Evolutionary conservation across 1,140 invertebrate species (phyloP).

Genomic region (Drosophila kikkawai): DNA sequence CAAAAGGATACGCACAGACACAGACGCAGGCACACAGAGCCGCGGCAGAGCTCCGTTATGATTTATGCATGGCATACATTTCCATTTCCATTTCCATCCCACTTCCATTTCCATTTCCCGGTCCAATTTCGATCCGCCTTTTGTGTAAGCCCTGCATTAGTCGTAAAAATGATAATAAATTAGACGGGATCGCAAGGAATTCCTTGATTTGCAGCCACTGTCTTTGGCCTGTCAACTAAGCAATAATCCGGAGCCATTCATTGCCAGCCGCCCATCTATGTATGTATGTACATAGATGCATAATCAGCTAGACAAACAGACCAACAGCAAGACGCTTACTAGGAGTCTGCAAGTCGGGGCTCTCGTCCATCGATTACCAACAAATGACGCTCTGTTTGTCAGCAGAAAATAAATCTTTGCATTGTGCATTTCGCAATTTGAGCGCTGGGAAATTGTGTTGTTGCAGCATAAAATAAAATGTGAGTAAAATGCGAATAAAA

Average conservation of each 20-base stretch:
- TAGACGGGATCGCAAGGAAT: conserved; percentile 57
- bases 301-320: conserved; percentile 67
- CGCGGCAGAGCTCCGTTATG: conserved; percentile 39
- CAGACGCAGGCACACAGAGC: neutral
- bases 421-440: conserved; percentile 72
- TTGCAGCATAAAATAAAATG: conserved; percentile 56
- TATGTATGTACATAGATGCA: conserved; percentile 7
- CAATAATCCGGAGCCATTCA: conserved; percentile 58
- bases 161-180: conserved; percentile 73
- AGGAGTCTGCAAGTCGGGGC: conserved; percentile 32
- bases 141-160: conserved; percentile 65
- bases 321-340: conserved; percentile 29
- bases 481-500: conserved; percentile 43
- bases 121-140: conserved; percentile 47
- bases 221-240: conserved; percentile 49
- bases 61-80: conserved; percentile 60
- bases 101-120: conserved; percentile 45
- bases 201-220: conserved; percentile 57
- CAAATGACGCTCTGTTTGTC: conserved; percentile 77
- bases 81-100: conserved; percentile 39
- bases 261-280: conserved; percentile 6
- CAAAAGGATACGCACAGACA: conserved; percentile 33
- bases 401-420: conserved; percentile 82
- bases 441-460: conserved; percentile 42
- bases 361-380: conserved; percentile 73